Evolutionary conservation across 2,888 invertebrate species (phyloP).

Genomic region (Villa cingulata): DNA sequence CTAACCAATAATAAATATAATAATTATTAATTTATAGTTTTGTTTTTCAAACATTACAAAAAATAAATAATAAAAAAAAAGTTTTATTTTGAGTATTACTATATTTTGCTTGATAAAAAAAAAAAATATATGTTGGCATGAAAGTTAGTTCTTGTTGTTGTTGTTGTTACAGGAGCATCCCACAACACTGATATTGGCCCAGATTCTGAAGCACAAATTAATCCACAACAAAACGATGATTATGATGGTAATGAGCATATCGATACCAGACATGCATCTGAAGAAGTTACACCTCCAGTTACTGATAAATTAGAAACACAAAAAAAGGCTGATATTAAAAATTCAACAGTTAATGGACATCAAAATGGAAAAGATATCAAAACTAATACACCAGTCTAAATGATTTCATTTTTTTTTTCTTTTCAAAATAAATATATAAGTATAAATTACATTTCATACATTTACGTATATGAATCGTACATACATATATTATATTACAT

Average conservation of each 20-base stretch:
- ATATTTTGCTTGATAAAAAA: too few species aligned
- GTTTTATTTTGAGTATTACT: background rate
- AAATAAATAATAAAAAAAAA: slow-evolving; percentile 2
- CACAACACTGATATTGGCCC: slow-evolving; percentile 46
- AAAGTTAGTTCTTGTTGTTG: slow-evolving; percentile 36
- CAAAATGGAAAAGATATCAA: slow-evolving; percentile 26
- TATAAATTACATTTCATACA: too few species aligned
- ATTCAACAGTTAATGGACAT: slow-evolving; percentile 20
- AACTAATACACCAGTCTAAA: slow-evolving; percentile 33
- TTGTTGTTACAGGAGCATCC: slow-evolving; percentile 49
- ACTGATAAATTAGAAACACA: slow-evolving; percentile 33
- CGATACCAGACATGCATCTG: slow-evolving; percentile 32
- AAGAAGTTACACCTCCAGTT: slow-evolving; percentile 34
- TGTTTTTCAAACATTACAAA: background rate
- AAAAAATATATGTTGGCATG: slow-evolving; percentile 19
- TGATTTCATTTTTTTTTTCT: slow-evolving; percentile 1
- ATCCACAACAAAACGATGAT: slow-evolving; percentile 43
- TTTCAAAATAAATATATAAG: background rate
- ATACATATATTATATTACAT: too few species aligned
- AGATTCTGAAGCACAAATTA: slow-evolving; percentile 48
- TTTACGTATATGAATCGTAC: too few species aligned
- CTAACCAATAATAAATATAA: background rate
- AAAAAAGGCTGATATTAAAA: slow-evolving; percentile 32
- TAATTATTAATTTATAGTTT: background rate
- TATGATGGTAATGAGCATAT: slow-evolving; percentile 36